Evolutionary conservation across 2,888 invertebrate species (phyloP).

Genomic region (Molanna angustata): DNA sequence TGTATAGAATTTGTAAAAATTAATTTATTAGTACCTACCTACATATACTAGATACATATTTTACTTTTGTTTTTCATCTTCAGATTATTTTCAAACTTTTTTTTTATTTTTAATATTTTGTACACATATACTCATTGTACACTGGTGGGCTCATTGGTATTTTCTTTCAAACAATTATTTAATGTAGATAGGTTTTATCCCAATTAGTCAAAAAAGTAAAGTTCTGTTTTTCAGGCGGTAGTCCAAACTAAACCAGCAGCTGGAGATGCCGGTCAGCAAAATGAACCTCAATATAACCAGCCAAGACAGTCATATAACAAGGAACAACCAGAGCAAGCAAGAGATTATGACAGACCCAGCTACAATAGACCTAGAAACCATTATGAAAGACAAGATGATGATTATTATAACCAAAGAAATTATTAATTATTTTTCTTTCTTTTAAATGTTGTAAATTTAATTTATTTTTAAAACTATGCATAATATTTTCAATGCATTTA

Average conservation of each 20-base stretch:
- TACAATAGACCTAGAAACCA: constrained; percentile 3
- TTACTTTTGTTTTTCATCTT: not conserved
- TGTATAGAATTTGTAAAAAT: too few relatives aligned
- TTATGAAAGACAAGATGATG: not conserved
- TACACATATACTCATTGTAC: too few relatives aligned
- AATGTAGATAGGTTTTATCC: too few relatives aligned
- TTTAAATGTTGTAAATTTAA: too few relatives aligned
- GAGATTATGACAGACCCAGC: constrained; percentile 3
- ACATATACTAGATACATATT: not conserved
- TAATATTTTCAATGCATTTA: too few relatives aligned
- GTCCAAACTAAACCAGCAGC: constrained; percentile 27
- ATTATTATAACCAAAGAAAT: not conserved
- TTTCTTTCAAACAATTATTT: too few relatives aligned
- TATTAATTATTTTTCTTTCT: too few relatives aligned
- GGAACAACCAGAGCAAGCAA: not conserved
- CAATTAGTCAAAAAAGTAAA: not conserved
- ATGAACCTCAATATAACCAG: constrained; percentile 6
- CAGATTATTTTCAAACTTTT: not conserved
- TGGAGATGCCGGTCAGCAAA: constrained; percentile 11
- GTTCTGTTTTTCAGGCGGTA: constrained; percentile 18
- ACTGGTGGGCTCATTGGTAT: too few relatives aligned
- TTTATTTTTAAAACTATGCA: too few relatives aligned
- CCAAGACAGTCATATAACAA: not conserved
- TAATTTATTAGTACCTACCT: too few relatives aligned
- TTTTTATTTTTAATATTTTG: not conserved